phyloP scores from a whole-genome alignment of 2,113 vertebrate species.

The Trichomycterus rosablanca region DNA sequence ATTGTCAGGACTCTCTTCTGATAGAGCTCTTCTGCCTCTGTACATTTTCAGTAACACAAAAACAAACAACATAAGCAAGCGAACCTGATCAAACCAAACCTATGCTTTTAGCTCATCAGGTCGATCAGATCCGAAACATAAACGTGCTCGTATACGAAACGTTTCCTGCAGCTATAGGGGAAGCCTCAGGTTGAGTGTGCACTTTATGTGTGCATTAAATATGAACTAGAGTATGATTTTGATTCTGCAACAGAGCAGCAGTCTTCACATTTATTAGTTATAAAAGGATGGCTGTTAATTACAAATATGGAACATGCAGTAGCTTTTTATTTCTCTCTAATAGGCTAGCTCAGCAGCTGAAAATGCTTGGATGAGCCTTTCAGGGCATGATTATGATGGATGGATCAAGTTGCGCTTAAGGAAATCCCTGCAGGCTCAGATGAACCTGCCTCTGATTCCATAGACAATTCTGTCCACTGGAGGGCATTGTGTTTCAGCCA shows the following conservation, averaged over 20 bases:
- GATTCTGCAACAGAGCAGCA: conserved; percentile 1
- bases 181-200: background rate
- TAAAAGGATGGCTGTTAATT: conserved; percentile 31
- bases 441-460: conserved; percentile 30
- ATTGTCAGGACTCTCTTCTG: conserved; percentile 98
- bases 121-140: background rate
- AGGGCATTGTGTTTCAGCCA: conserved; percentile 34
- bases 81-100: no score
- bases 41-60: conserved; percentile 47
- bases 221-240: conserved; percentile 15
- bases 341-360: conserved; percentile 41
- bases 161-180: background rate
- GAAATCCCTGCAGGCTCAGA: conserved; percentile 28
- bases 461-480: conserved; percentile 34
- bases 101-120: background rate
- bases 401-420: conserved; percentile 24
- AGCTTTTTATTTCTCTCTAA: conserved; percentile 14
- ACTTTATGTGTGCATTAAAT: background rate
- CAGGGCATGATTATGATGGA: conserved; percentile 16
- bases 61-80: conserved; percentile 10
- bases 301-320: conserved; percentile 20
- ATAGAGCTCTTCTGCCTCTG: conserved; percentile 98
- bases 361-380: conserved; percentile 37
- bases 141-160: no score
- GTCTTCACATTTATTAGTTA: conserved; percentile 10